Base-by-base conservation (phyloP, 2,797 vertebrate species). In the Lutra lutra region DNA sequence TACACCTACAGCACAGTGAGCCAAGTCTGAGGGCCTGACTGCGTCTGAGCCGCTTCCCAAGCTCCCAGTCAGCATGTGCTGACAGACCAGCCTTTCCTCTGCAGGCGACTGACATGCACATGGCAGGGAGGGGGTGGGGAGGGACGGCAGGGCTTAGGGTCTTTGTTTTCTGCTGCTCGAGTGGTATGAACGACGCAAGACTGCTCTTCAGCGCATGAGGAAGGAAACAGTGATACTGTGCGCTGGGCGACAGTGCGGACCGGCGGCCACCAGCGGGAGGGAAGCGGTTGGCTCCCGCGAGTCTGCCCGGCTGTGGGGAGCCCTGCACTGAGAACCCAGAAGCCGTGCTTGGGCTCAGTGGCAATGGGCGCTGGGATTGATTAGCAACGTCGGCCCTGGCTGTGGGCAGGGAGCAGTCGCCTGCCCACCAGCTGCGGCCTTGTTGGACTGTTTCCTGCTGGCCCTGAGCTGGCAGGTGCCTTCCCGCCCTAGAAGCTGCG, bases 171-270 rank as follows among this genome's bases (percentile, higher is more conserved):
- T 17, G 66, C 18, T 29, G 78, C 10, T 8, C 14, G 1, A 21
- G 43, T 1, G 2, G 43, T 88, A 15, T 0, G 13, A 13, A 25
- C 1, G 56, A 18, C 2, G 3, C 4, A 20, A n/a, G 29, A 9
- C 1, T 0, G 0, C 54, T 35, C 25, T 25, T 64, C 2, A 11
- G 35, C 0, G 15, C 15, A 0, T 3, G 18, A 38, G 48, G 2
- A 15, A 64, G 46, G 15, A 23, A 12, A 40, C 15, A 6, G 18
- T 46, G 32, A 38, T 0, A 2, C 40, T 0, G 12, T 21, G 60
- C 23, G 8, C 2, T 3, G 15, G 15, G 6, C 35, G 2, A 2
- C 6, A n/a, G 79, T 4, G 8, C 18, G 60, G 6, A n/a, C 32
- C 11, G 43, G 56, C 9, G 0, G 20, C 29, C 9, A n/a, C 29